Conservation (phyloP, 1,140 invertebrate species). For the Eupristina koningsbergeri region DNA sequence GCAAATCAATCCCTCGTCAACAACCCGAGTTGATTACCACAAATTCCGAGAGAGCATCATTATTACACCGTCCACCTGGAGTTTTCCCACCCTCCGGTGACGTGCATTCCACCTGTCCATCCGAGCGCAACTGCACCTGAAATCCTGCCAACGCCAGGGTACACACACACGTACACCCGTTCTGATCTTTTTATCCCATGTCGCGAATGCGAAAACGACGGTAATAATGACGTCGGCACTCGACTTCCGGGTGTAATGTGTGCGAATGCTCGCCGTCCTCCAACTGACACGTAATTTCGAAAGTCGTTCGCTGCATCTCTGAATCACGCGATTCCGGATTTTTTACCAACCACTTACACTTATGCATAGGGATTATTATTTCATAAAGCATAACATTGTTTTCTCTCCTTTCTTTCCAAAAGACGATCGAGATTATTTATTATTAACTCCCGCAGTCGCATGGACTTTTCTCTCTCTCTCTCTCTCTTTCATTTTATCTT, state of each 20-base stretch:
- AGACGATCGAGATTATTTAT: no score
- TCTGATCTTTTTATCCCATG: not conserved
- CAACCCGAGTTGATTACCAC: not conserved
- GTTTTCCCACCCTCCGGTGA: not conserved
- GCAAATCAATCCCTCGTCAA: not conserved
- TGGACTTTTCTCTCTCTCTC: no score
- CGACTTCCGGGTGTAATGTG: slow-evolving; percentile 28
- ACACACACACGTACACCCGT: no score
- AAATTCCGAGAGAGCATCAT: not conserved
- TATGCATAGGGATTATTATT: no score
- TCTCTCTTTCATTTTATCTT: no score
- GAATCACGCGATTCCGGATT: slow-evolving; percentile 27
- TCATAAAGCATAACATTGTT: no score
- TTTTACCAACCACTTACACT: not conserved
- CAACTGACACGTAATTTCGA: slow-evolving; percentile 43
- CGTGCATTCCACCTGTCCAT: not conserved
- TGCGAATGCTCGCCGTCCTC: not conserved
- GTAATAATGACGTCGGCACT: slow-evolving; percentile 10
- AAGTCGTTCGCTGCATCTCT: slow-evolving; percentile 31
- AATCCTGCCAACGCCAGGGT: not conserved
- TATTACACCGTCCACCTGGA: not conserved
- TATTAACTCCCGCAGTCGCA: no score
- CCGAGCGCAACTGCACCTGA: not conserved
- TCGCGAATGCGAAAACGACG: not conserved
- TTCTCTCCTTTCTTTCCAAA: no score